Base-by-base conservation (phyloP, 2,797 vertebrate species). In the Steatocranus sp. region DNA sequence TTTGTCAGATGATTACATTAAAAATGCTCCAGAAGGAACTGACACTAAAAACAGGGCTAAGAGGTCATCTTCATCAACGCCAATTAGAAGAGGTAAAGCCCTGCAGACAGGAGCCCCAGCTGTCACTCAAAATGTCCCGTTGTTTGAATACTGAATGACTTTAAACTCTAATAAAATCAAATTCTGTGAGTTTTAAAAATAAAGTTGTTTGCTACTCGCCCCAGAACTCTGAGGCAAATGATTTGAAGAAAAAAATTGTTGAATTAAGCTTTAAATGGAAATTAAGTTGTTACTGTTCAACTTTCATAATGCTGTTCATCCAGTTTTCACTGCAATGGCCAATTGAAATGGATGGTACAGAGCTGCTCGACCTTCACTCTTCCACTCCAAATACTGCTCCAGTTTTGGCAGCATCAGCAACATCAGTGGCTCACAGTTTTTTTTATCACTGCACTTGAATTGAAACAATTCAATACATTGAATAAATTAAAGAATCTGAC, bases 391-490 rank as follows among this genome's bases (percentile, higher is more conserved):
- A 20, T 66, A 8, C 11, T 0, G 15, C 63, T 68, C 36, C 0
- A 43, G 7, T 66, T 38, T 9, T 66, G 61, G 32, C 34, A 66
- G 61, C 61, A 66, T 23, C 0, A 5, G 5, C 38, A 68, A 27
- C 23, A 6, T 68, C 20, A 25, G 38, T 11, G 14, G 63, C 38
- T 68, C 36, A 56, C 27, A 15, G 20, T 6, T 66, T 14, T 63
- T n/a, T 66, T 23, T 41, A 11, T 68, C 36, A 43, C 14, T 25
- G 11, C 11, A 38, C 1, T 68, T 25, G 14, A 43, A 23, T 23
- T 25, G 5, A 68, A 68, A 68, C 61, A 41, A 6, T 66, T 66
- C 0, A 23, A 0, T 38, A 66, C n/a, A 63, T 63, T 14, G 12
- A 63, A 56, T 30, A 63, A 63, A 66, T 38, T 9, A 23, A 66